Percentiles rank a stretch among this genome's conserved stretches.
Evolutionary conservation across 2,888 invertebrate species (phyloP).

Genomic region (Phania funesta): DNA sequence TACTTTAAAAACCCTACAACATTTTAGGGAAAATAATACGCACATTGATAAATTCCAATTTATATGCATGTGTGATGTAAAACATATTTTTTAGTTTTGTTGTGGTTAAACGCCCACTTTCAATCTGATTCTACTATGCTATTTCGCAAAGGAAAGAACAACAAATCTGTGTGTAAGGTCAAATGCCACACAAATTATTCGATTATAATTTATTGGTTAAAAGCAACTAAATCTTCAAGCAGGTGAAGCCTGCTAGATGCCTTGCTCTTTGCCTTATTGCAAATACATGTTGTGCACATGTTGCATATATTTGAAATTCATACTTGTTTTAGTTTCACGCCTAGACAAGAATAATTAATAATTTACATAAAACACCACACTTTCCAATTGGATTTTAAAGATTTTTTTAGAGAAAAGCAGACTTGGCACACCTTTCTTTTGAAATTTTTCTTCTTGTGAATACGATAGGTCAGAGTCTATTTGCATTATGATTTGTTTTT

Average conservation of each 20-base stretch:
- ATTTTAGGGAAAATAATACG: conserved; percentile 4
- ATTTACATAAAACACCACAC: conserved; percentile 52
- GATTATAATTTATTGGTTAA: background rate
- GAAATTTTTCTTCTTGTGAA: conserved; percentile 29
- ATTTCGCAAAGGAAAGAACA: conserved; percentile 8
- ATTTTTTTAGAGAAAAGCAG: conserved; percentile 52
- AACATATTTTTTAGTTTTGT: background rate
- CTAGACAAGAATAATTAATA: conserved; percentile 65
- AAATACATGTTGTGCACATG: conserved; percentile 21
- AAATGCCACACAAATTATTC: conserved; percentile 32
- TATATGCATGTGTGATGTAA: too few relatives aligned
- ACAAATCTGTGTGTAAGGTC: conserved; percentile 56
- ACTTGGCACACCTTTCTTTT: conserved; percentile 67
- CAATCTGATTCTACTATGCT: conserved; percentile 14
- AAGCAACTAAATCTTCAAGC: background rate
- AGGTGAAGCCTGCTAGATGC: conserved; percentile 15
- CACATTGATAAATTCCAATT: too few relatives aligned
- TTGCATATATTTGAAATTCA: conserved; percentile 46
- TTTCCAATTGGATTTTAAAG: conserved; percentile 64
- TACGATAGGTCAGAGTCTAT: conserved; percentile 13
- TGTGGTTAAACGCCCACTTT: conserved; percentile 55
- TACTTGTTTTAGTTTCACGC: conserved; percentile 49
- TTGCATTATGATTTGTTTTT: background rate
- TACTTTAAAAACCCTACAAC: conserved; percentile 20
- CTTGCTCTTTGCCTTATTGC: conserved; percentile 24